A percentile compares a stretch with the other conserved stretches of the same genome.
Conservation (phyloP, 2,113 vertebrate species). For the Oreotrochilus melanogaster region DNA sequence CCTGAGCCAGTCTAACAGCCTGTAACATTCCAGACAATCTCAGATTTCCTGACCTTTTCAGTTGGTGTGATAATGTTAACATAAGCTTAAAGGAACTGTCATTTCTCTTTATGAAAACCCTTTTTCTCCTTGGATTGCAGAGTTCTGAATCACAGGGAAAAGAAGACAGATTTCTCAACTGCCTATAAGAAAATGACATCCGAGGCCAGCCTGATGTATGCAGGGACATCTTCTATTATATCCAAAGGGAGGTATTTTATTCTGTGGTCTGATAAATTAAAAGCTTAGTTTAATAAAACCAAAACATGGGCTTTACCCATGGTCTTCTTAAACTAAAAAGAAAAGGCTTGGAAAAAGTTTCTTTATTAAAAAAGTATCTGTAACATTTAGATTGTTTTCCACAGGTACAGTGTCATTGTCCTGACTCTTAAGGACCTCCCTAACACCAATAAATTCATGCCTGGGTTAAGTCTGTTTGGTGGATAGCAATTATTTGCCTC, state of each 20-base stretch:
- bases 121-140: neutral
- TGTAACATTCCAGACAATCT: neutral
- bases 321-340: neutral
- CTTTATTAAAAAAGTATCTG: neutral
- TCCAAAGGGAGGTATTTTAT: neutral
- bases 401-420: neutral
- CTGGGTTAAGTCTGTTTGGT: neutral
- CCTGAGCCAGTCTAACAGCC: neutral
- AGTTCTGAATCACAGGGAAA: neutral
- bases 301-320: neutral
- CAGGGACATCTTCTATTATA: neutral
- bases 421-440: neutral
- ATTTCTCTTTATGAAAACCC: constrained; percentile 33
- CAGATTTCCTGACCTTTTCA: constrained; percentile 19
- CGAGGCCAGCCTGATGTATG: neutral
- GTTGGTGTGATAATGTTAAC: constrained; percentile 12
- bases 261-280: neutral
- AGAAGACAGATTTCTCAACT: neutral
- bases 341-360: neutral
- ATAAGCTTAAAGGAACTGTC: constrained; percentile 28
- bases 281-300: neutral
- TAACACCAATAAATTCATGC: neutral
- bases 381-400: neutral
- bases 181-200: neutral
- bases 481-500: neutral